These are phyloP conservation scores for Vireo griseus DNA, from an alignment of 2,797 vertebrate genomes.

Conservation along the genomic window DNA sequence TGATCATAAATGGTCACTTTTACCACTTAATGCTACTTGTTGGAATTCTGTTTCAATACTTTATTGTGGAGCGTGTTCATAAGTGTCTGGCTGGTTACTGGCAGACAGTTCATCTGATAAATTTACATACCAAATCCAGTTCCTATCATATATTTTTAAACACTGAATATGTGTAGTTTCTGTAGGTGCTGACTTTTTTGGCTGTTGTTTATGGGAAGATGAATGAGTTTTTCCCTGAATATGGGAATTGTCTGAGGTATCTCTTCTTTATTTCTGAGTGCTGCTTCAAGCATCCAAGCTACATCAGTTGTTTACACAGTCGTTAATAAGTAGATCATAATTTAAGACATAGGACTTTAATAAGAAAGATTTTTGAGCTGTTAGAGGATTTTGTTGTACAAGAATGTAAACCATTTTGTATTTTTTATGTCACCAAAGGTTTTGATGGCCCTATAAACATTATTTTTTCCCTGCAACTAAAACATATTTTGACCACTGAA, in stretches of 20 bases:
- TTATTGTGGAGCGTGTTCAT: accelerated
- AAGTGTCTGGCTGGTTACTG: background rate
- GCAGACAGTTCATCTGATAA: background rate
- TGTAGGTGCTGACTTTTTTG: background rate
- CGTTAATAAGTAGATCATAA: background rate
- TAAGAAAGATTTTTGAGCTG: background rate
- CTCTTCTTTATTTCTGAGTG: background rate
- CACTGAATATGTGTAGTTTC: background rate
- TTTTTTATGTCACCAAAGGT: background rate
- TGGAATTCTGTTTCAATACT: background rate
- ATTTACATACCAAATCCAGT: background rate
- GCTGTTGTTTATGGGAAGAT: background rate
- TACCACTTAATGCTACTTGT: background rate
- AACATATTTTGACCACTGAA: background rate
- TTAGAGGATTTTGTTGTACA: background rate
- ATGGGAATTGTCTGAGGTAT: background rate
- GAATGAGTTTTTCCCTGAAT: background rate
- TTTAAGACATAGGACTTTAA: background rate
- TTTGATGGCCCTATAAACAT: background rate
- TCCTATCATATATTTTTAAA: background rate
- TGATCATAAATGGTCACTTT: background rate
- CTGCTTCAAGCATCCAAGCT: background rate
- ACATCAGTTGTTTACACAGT: background rate
- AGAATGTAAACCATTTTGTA: background rate
- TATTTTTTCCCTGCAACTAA: background rate